Evolutionary conservation across 2,113 vertebrate genomes (phyloP).

Genomic region (Ginglymostoma cirratum): DNA sequence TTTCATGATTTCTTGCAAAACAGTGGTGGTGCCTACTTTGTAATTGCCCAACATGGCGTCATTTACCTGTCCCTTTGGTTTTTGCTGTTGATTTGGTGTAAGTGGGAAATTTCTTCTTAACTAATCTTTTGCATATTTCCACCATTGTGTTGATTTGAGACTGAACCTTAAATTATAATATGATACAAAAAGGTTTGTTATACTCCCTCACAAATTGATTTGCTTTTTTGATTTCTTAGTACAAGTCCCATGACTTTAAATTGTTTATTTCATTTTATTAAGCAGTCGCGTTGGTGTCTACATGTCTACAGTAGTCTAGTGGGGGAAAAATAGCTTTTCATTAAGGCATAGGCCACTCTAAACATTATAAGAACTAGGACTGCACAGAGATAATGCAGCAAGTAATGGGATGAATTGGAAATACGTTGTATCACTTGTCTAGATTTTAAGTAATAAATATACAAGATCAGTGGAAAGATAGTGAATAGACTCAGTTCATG

Average conservation of each 20-base stretch:
- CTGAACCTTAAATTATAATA: neutral
- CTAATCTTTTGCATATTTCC: neutral
- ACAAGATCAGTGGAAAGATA: neutral
- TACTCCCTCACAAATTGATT: neutral
- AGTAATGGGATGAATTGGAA: neutral
- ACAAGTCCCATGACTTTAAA: neutral
- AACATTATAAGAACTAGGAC: neutral
- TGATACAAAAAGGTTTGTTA: neutral
- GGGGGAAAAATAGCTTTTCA: neutral
- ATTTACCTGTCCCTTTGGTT: neutral
- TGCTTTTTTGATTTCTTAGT: neutral
- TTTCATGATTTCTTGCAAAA: neutral
- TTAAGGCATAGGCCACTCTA: neutral
- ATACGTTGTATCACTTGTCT: neutral
- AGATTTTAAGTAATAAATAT: neutral
- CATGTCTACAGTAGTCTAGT: neutral
- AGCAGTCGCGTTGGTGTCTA: neutral
- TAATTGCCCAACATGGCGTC: neutral
- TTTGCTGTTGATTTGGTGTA: neutral
- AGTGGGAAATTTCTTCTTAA: neutral
- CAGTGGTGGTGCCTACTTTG: too few species aligned
- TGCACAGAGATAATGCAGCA: neutral
- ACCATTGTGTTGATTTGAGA: too few species aligned
- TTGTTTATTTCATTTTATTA: neutral
- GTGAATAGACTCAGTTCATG: neutral